Conservation (phyloP, 2,113 vertebrate genomes). For the Pycnonotus jocosus region DNA sequence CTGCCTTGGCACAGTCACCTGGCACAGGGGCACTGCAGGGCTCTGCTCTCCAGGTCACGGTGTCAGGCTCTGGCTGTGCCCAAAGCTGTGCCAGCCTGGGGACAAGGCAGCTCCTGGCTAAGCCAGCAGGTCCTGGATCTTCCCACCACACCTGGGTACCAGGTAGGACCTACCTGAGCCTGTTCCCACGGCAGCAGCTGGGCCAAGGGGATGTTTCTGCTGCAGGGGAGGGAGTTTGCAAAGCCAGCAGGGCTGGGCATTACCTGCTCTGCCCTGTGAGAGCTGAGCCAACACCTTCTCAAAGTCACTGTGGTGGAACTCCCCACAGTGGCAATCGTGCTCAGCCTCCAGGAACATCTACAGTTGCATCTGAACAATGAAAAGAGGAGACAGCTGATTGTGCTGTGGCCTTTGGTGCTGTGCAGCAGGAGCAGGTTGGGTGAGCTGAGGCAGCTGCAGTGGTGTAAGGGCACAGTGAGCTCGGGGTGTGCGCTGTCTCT, state of each 20-base stretch:
- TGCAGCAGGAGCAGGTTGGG: neutral
- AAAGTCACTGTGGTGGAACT: neutral
- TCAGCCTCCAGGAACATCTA: neutral
- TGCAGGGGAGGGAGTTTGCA: fast-evolving
- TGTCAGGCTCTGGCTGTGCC: neutral
- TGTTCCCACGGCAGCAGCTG: neutral
- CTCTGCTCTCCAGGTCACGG: neutral
- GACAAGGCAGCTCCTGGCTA: neutral
- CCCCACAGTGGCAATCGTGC: neutral
- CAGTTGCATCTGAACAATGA: neutral
- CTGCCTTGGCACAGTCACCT: neutral
- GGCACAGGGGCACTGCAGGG: neutral
- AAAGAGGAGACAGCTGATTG: neutral
- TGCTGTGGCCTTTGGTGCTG: neutral
- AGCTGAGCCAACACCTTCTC: neutral
- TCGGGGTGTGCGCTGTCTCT: neutral
- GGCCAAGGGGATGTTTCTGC: neutral
- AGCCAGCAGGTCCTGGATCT: neutral
- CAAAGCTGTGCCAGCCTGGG: neutral
- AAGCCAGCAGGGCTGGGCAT: neutral
- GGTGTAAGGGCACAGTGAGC: neutral
- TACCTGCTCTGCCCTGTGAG: fast-evolving
- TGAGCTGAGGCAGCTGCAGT: fast-evolving
- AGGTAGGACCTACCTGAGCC: neutral
- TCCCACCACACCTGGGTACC: neutral